Evolutionary conservation across 2,888 invertebrate species (phyloP).

Genomic region (Yponomeuta cagnagella): DNA sequence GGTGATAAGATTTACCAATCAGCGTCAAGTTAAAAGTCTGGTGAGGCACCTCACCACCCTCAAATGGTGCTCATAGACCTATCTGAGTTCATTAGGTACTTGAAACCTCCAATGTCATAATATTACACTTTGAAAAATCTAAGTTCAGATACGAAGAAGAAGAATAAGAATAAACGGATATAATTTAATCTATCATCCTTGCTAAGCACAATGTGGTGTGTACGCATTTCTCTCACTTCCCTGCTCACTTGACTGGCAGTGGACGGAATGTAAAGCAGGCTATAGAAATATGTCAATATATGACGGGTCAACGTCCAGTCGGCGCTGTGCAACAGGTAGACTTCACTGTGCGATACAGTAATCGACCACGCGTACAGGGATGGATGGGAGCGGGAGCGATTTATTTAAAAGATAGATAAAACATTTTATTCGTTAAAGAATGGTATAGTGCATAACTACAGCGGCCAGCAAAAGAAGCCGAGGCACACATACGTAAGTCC

Average conservation of each 20-base stretch:
- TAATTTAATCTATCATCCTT: not conserved
- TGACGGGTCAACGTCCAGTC: conserved; percentile 67
- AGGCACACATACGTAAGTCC: too few species aligned
- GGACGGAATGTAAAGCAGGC: not conserved
- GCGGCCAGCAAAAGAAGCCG: too few species aligned
- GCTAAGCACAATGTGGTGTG: not conserved
- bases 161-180: not conserved
- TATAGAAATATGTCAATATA: conserved; percentile 74
- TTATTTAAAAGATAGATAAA: too few species aligned
- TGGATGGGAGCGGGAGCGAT: not conserved
- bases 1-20: too few species aligned
- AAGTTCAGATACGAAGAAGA: not conserved
- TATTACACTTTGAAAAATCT: too few species aligned
- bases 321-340: conserved; percentile 45
- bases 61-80: too few species aligned
- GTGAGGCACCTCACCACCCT: too few species aligned
- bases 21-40: too few species aligned
- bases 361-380: conserved; percentile 31
- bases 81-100: too few species aligned
- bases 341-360: conserved; percentile 53
- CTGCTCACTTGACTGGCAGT: not conserved
- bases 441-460: too few species aligned
- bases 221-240: not conserved
- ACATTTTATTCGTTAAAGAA: too few species aligned
- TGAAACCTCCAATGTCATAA: too few species aligned